Base-by-base conservation (phyloP, 2,113 vertebrate species). In the Benitochromis conjunctus region DNA sequence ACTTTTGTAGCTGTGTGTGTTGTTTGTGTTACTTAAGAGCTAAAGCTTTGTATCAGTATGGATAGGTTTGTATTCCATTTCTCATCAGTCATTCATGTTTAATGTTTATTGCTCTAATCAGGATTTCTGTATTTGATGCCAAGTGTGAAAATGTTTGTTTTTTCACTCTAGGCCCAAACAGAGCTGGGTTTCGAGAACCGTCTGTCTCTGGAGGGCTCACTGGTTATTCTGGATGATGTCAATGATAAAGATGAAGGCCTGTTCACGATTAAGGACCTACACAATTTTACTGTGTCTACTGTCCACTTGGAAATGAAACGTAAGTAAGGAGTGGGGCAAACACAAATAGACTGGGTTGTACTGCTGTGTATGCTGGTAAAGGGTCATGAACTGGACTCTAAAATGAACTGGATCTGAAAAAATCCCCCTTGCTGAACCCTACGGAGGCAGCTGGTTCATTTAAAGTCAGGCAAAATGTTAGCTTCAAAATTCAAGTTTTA, bases 231-330 rank as follows among this genome's bases (percentile, higher is more conserved):
- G 77, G 93, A 95, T 71, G 31, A 91, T 3, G 83, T 96, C 80
- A 95, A 80, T 62, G 7, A 6, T 80, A 21, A 90, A 18, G 96
- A 97, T 31, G 69, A 55, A 1, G 96, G 96, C 74, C 9, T 77
- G 78, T 97, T 94, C 88, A 89, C 79, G 24, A 86, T 96, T 13
- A 93, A 81, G 3, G 96, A 97, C 92, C 60, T 84, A 7, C 82
- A 93, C 89, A 94, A 91, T 6, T 95, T 94, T 83, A 38, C 80
- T 3, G 92, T 96, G 53, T 91, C 96, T 84, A 94, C 7, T n/a
- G n/a, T 92, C 74, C 21, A 96, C 54, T 86, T 96, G 85, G 18
- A 60, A 76, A 26, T 96, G 0, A 41, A 92, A 85, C 92, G 96
- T 97, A 93, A 93, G 92, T 2, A 41, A 55, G 51, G 9, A 10